Conservation (phyloP, 2,888 invertebrate genomes). For the Oscheius sp. region DNA sequence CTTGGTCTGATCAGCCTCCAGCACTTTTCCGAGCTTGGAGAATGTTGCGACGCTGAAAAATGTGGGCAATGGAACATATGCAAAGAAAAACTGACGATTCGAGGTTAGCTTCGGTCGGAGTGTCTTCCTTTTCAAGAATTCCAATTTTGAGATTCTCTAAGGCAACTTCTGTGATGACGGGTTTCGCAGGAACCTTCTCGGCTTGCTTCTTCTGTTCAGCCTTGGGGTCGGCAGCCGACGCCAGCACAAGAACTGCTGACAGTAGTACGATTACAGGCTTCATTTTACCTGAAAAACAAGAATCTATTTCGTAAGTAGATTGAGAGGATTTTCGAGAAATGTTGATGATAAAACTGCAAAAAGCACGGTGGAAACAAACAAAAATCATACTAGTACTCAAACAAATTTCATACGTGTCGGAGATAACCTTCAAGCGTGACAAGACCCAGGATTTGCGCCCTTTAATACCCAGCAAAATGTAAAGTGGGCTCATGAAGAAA, state of each 20-base stretch:
- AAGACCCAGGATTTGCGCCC: too few species aligned
- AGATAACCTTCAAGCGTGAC: too few species aligned
- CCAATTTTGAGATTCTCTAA: conserved; percentile 80
- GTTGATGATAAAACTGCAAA: too few species aligned
- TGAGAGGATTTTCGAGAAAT: too few species aligned
- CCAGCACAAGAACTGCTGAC: conserved; percentile 1
- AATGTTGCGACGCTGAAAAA: conserved; percentile 81
- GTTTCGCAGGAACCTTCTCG: not conserved
- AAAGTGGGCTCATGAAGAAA: too few species aligned
- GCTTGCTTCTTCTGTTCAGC: conserved; percentile 3
- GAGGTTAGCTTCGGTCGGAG: conserved; percentile 78
- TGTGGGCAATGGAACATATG: not conserved
- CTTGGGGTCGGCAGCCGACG: not conserved
- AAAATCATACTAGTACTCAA: too few species aligned
- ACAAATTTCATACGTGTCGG: too few species aligned
- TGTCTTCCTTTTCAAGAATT: conserved; percentile 76
- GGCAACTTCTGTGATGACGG: conserved; percentile 75
- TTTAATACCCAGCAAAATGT: too few species aligned
- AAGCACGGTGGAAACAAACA: too few species aligned
- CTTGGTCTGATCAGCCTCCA: conserved; percentile 90
- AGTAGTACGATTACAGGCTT: conserved; percentile 7
- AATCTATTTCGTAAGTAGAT: too few species aligned
- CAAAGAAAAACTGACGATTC: conserved; percentile 25
- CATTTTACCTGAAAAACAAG: conserved; percentile 19
- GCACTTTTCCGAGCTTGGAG: conserved; percentile 80